Percentiles rank a stretch among this genome's conserved stretches.
These are phyloP conservation scores for Chaenocephalus aceratus DNA, from an alignment of 2,113 vertebrate genomes.

Conservation along the genomic window DNA sequence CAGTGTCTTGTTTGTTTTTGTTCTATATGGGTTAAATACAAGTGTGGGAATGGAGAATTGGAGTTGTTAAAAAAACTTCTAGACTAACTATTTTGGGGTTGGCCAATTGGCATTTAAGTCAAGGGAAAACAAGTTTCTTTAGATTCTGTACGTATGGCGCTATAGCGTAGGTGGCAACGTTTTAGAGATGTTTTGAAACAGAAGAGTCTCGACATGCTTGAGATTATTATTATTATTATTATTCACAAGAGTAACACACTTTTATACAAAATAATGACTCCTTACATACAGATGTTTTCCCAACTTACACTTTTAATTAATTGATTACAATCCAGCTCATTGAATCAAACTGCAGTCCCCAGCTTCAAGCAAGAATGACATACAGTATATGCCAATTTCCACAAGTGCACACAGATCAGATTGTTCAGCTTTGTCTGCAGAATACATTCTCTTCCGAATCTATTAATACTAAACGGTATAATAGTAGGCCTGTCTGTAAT, in stretches of 20 bases:
- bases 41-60: too few species aligned
- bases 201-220: conserved; percentile 1
- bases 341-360: conserved; percentile 9
- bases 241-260: not conserved
- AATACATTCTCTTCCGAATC: conserved; percentile 33
- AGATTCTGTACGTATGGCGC: not conserved
- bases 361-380: conserved; percentile 21
- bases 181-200: conserved; percentile 23
- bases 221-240: not conserved
- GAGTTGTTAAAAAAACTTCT: not conserved
- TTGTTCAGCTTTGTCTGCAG: conserved; percentile 36
- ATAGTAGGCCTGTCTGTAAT: conserved; percentile 40
- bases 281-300: conserved; percentile 14
- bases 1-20: too few species aligned
- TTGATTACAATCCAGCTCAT: conserved; percentile 35
- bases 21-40: too few species aligned
- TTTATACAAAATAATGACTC: not conserved
- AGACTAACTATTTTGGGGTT: not conserved
- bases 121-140: not conserved
- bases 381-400: conserved; percentile 31
- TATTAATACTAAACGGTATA: conserved; percentile 43
- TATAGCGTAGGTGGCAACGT: conserved; percentile 21
- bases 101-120: not conserved
- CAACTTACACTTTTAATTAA: not conserved
- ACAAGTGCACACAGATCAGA: conserved; percentile 29